These are phyloP conservation scores for Drosophila sproati DNA, from an alignment of 1,140 invertebrate genomes.

Conservation along the genomic window DNA sequence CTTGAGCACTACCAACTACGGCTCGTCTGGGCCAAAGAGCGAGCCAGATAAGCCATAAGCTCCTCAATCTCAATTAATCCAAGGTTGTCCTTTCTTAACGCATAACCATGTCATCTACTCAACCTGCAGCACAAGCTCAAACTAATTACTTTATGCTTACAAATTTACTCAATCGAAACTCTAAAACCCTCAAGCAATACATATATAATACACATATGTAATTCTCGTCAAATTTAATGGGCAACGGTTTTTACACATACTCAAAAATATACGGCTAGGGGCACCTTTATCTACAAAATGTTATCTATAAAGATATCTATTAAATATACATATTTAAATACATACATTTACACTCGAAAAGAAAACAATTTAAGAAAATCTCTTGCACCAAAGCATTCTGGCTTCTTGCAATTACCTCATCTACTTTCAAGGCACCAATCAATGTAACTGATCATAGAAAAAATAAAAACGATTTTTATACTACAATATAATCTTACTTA, in stretches of 20 bases:
- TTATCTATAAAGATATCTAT: slow-evolving; percentile 7
- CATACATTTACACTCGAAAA: slow-evolving; percentile 45
- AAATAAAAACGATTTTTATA: slow-evolving; percentile 62
- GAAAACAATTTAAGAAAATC: slow-evolving; percentile 30
- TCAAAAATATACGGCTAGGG: background rate
- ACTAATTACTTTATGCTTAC: slow-evolving; percentile 32
- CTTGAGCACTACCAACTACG: slow-evolving; percentile 42
- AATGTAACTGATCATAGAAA: slow-evolving; percentile 50
- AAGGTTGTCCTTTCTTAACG: slow-evolving; percentile 40
- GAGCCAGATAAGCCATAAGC: slow-evolving; percentile 60
- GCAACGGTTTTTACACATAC: background rate
- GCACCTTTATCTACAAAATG: slow-evolving; percentile 12
- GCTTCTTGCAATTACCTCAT: slow-evolving; percentile 80
- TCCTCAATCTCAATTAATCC: slow-evolving; percentile 11
- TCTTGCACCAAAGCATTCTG: slow-evolving; percentile 71
- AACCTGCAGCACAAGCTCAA: slow-evolving; percentile 49
- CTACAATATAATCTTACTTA: slow-evolving; percentile 29
- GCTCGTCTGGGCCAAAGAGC: slow-evolving; percentile 21
- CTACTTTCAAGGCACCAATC: slow-evolving; percentile 72
- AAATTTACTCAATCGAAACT: slow-evolving; percentile 2
- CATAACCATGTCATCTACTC: slow-evolving; percentile 1
- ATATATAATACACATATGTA: slow-evolving; percentile 23
- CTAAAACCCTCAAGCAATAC: slow-evolving; percentile 52
- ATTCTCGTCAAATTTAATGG: background rate
- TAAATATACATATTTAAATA: background rate